Percentiles rank a stretch among this genome's conserved stretches.
These are phyloP conservation scores for Acrocephalus kingi DNA, from an alignment of 2,113 vertebrate species.

Conservation along the genomic window DNA sequence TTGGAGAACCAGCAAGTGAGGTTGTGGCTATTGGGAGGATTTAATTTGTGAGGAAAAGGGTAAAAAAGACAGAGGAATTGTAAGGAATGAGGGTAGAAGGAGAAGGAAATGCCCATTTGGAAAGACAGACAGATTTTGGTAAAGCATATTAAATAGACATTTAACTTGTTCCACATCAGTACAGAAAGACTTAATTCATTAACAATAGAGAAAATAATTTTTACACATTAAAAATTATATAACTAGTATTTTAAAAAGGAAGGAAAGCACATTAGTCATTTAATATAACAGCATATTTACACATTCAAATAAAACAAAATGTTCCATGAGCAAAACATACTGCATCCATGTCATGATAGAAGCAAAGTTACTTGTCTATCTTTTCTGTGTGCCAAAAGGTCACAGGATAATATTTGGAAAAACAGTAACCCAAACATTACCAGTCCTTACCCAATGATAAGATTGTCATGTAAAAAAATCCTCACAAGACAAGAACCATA, in stretches of 20 bases:
- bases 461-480: not conserved
- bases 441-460: not conserved
- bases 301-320: not conserved
- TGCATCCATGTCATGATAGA: not conserved
- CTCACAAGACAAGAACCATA: not conserved
- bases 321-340: not conserved
- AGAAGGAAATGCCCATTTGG: constrained; percentile 85
- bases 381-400: constrained; percentile 74
- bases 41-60: constrained; percentile 66
- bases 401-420: not conserved
- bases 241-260: constrained; percentile 9
- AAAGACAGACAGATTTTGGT: constrained; percentile 42
- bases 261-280: constrained; percentile 3
- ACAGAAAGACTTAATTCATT: constrained; percentile 32
- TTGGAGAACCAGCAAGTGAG: constrained; percentile 55
- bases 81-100: constrained; percentile 75
- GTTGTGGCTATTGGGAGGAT: constrained; percentile 55
- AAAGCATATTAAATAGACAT: constrained; percentile 28
- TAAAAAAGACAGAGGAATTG: constrained; percentile 67
- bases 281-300: not conserved
- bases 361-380: not conserved
- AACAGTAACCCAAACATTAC: not conserved
- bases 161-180: constrained; percentile 48
- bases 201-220: not conserved
- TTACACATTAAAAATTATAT: not conserved